Conservation (phyloP, 2,888 invertebrate genomes). For the Eilema sororculum region DNA sequence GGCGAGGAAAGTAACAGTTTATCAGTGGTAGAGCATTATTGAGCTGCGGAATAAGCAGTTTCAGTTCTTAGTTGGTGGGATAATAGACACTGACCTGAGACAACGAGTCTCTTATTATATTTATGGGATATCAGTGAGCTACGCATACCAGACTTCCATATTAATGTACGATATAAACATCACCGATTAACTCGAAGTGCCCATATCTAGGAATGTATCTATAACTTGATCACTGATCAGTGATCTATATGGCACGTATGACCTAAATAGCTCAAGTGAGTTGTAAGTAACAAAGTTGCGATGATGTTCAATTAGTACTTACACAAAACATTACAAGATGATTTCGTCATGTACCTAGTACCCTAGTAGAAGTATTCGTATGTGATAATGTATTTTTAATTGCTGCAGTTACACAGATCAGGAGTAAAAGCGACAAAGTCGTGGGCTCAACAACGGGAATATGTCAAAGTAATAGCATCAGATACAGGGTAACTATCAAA, state of each 20-base stretch:
- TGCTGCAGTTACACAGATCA: not conserved
- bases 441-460: too few species aligned
- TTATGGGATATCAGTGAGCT: too few species aligned
- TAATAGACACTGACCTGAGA: too few species aligned
- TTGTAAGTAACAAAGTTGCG: not conserved
- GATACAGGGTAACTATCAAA: too few species aligned
- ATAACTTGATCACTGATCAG: not conserved
- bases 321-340: not conserved
- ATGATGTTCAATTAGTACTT: not conserved
- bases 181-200: too few species aligned
- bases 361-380: too few species aligned
- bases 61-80: too few species aligned
- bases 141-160: too few species aligned
- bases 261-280: not conserved
- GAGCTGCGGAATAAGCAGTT: not conserved
- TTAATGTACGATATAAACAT: too few species aligned
- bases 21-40: slow-evolving; percentile 2
- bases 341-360: too few species aligned
- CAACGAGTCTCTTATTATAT: too few species aligned
- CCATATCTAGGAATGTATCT: not conserved
- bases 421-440: not conserved
- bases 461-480: not conserved
- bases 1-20: not conserved
- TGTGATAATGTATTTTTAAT: too few species aligned
- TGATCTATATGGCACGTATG: not conserved